Conservation (phyloP, 2,113 vertebrate species). For the Silurus asotus region DNA sequence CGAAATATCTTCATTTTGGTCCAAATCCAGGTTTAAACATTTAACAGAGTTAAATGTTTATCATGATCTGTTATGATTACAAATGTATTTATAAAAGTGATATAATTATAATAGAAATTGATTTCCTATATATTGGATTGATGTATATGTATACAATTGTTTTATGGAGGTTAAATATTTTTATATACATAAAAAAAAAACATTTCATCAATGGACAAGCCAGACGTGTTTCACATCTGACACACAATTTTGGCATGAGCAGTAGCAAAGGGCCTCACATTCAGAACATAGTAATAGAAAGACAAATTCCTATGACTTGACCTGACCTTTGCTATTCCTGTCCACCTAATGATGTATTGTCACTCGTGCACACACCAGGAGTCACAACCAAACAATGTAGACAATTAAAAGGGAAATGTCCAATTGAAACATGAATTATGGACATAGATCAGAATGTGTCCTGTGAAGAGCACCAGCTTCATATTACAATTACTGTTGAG, state of each 20-base stretch:
- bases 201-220: neutral
- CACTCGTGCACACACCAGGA: neutral
- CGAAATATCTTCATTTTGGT: neutral
- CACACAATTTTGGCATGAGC: neutral
- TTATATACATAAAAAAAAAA: neutral
- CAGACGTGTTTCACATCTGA: neutral
- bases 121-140: no score
- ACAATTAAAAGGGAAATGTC: neutral
- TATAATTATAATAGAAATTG: neutral
- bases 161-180: no score
- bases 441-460: neutral
- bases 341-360: neutral
- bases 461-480: neutral
- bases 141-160: no score
- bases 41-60: no score
- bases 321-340: conserved; percentile 34
- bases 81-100: neutral
- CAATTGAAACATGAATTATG: neutral
- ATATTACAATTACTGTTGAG: neutral
- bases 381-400: neutral
- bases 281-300: conserved; percentile 9
- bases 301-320: conserved; percentile 19
- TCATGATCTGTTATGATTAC: neutral
- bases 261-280: conserved; percentile 11
- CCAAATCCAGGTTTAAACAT: neutral